Base-by-base conservation (phyloP, 1,140 invertebrate species). In the Drosophila kepulauana region DNA sequence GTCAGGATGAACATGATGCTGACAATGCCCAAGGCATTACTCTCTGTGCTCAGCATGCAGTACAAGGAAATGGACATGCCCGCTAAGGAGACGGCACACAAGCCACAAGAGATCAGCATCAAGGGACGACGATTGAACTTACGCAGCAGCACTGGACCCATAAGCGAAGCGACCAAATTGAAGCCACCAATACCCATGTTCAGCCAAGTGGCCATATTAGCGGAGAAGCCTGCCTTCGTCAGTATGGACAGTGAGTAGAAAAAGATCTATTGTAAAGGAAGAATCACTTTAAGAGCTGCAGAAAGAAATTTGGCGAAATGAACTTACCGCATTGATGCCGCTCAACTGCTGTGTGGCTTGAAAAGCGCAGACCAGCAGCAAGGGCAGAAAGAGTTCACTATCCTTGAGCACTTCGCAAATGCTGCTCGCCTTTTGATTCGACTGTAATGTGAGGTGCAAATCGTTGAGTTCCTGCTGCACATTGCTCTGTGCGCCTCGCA, bases 301-400 rank as follows among this genome's bases (percentile, higher is more conserved):
- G 8, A 46, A 10, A 7, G 41, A 15, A 1, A 5, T 25, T 25
- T 25, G 20, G 20, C 20, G 2, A 0, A 7, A 8, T 0, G 15
- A 13, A 93, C 94, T 94, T 91, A 97, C 97, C 33, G 97, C 96
- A 93, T 98, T 98, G 45, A 98, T 97, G 52, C 97, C 97, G 80
- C 95, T 96, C 20, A 97, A 94, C 92, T 98, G 97, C 92, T 98
- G 97, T 0, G 97, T 96, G 49, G 94, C 94, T 93, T 97, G 97
- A 87, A 97, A 93, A 16, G 94, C 91, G 82, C 95, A 95, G 2
- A 96, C 95, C 30, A 98, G 93, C 6, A 97, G 81, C 7, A 98
- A 81, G n/a, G 96, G 95, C 41, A 96, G 89, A 48, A 94, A 92
- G 3, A 97, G 92, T 15, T 92, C 75, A 1, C 91, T 92, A 25